Conservation (phyloP, 2,113 vertebrate species). For the Amblyornis subalaris region DNA sequence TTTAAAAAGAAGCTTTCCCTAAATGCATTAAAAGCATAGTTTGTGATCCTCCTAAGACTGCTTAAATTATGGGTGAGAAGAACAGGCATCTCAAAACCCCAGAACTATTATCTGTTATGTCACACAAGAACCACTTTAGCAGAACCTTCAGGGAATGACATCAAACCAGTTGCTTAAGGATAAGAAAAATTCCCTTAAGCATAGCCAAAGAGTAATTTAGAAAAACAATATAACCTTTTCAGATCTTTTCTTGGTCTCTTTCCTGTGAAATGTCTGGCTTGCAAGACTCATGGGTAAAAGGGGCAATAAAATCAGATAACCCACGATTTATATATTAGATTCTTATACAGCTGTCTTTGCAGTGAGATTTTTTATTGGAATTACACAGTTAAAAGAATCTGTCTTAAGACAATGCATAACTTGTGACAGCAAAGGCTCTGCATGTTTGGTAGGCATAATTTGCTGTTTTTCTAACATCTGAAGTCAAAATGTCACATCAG, state of each 20-base stretch:
- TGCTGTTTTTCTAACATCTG: conserved; percentile 3
- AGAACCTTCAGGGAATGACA: not conserved
- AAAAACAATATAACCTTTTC: not conserved
- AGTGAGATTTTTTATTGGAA: not conserved
- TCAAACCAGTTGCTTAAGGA: not conserved
- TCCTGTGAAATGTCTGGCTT: not conserved
- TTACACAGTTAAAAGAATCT: not conserved
- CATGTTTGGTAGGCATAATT: not conserved
- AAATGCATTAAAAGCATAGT: not conserved
- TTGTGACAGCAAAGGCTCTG: not conserved
- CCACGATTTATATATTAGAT: not conserved
- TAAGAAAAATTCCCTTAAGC: not conserved
- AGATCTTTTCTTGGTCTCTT: not conserved
- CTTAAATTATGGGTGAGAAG: conserved; percentile 8
- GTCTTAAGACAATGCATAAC: not conserved
- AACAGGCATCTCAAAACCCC: conserved; percentile 18
- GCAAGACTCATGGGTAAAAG: not conserved
- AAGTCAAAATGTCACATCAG: conserved; percentile 13
- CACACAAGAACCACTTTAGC: not conserved
- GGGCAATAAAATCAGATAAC: not conserved
- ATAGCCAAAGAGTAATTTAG: not conserved
- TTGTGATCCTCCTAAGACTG: not conserved
- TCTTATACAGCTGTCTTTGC: not conserved
- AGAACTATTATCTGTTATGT: conserved; percentile 18
- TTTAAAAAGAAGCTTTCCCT: not conserved